phyloP scores from a whole-genome alignment of 1,140 invertebrate genomes.

The Drosophila kurseongensis region DNA sequence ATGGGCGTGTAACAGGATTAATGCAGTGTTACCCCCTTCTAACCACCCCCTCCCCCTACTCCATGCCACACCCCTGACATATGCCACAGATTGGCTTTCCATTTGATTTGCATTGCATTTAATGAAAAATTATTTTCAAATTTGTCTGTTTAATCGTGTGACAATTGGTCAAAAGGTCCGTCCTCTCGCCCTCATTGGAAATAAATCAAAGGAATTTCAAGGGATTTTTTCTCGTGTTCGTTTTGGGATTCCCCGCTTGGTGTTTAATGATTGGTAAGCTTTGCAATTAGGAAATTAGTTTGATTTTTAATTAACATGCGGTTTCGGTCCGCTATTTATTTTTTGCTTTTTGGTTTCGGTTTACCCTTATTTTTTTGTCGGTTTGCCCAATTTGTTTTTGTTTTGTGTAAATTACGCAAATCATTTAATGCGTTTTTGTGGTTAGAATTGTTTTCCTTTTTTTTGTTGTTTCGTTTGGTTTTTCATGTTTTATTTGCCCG shows the following conservation, averaged over 20 bases:
- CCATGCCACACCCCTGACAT: slow-evolving; percentile 28
- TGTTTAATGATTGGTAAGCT: slow-evolving; percentile 79
- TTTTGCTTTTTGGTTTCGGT: slow-evolving; percentile 39
- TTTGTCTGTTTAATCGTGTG: slow-evolving; percentile 82
- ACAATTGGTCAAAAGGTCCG: slow-evolving; percentile 73
- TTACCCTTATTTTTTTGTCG: slow-evolving; percentile 28
- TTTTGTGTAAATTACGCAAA: slow-evolving; percentile 72
- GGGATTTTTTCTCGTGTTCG: slow-evolving; percentile 16
- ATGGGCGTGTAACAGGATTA: slow-evolving; percentile 72
- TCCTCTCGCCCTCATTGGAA: slow-evolving; percentile 16
- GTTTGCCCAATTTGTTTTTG: slow-evolving; percentile 36
- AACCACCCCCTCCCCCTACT: not conserved
- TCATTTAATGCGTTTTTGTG: slow-evolving; percentile 81
- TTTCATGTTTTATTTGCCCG: slow-evolving; percentile 36
- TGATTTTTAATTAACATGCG: slow-evolving; percentile 83
- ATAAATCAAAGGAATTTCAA: slow-evolving; percentile 73
- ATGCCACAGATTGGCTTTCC: slow-evolving; percentile 68
- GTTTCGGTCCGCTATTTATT: slow-evolving; percentile 61
- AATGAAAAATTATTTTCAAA: slow-evolving; percentile 83
- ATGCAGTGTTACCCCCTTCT: slow-evolving; percentile 55
- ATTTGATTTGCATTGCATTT: slow-evolving; percentile 81
- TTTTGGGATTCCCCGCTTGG: slow-evolving; percentile 39
- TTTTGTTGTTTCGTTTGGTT: slow-evolving; percentile 19
- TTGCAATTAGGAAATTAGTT: slow-evolving; percentile 83
- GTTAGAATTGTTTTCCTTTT: slow-evolving; percentile 71